Conservation (phyloP, 2,888 invertebrate genomes). For the Alentia gelatinosa region DNA sequence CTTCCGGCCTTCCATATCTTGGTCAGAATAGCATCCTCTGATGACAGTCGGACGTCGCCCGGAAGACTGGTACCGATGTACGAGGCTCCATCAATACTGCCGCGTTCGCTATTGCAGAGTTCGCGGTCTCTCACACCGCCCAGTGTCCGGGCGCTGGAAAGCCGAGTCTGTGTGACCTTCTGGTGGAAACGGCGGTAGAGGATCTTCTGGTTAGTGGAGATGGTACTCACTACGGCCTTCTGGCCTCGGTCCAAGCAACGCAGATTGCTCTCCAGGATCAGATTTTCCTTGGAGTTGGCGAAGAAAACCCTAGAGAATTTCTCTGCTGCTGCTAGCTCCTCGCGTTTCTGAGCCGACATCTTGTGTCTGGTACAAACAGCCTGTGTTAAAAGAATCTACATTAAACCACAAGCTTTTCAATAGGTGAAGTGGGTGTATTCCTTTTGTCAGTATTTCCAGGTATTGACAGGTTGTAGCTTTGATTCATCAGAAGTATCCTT, state of each 20-base stretch:
- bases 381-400: not conserved
- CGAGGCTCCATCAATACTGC: not conserved
- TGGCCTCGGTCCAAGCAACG: not conserved
- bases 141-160: not conserved
- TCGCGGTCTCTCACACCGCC: not conserved
- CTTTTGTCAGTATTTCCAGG: not conserved
- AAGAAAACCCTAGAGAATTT: constrained; percentile 43
- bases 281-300: constrained; percentile 33
- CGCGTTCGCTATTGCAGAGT: not conserved
- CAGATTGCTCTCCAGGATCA: not conserved
- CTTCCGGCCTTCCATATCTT: constrained; percentile 29
- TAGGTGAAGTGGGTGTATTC: not conserved
- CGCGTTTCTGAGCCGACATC: constrained; percentile 10
- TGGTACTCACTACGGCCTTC: constrained; percentile 48
- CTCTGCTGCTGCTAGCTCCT: constrained; percentile 20
- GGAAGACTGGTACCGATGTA: not conserved
- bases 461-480: not conserved
- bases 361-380: no score
- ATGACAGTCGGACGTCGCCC: not conserved
- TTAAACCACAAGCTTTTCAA: not conserved
- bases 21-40: not conserved
- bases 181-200: constrained; percentile 6
- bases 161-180: not conserved
- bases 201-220: constrained; percentile 47
- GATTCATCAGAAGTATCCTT: no score